A percentile compares a stretch with the other conserved stretches of the same genome.
phyloP scores from a whole-genome alignment of 2,113 vertebrate species.

The human (Homo sapiens) region GRCh38 chr14:86528001-86528500 shows the following conservation, averaged over 20 bases:
- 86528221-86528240: not conserved
- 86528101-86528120: not conserved
- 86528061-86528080: not conserved
- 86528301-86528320: not conserved
- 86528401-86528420: not conserved
- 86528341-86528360: not conserved
- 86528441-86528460: accelerated
- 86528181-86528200: not conserved
- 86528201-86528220: not conserved
- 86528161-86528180: not conserved
- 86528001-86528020: not conserved
- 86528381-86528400: not conserved
- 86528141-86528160: not conserved
- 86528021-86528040: not conserved
- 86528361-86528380: not conserved
- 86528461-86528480: not conserved
- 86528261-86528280: not conserved
- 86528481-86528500: not conserved
- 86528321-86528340: not conserved
- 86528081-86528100: conserved; percentile 12
- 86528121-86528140: not conserved
- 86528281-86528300: not conserved
- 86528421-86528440: not conserved
- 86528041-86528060: not conserved
- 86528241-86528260: not conserved